Conservation (phyloP, 1,140 invertebrate genomes). For the Caenorhabditis brenneri region DNA sequence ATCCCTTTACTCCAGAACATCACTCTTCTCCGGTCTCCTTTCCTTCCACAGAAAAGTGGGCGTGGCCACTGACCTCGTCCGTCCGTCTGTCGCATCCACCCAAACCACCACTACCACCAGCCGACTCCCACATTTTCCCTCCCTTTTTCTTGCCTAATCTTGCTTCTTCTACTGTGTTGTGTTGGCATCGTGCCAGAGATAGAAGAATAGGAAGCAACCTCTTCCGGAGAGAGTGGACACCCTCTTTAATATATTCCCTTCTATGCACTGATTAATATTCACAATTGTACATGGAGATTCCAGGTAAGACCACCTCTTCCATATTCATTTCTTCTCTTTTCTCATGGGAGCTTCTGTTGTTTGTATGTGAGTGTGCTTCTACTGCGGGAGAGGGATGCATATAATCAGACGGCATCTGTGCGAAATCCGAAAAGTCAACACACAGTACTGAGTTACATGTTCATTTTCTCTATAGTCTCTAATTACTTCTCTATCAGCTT, state of each 20-base stretch:
- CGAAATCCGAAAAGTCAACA: conserved; percentile 43
- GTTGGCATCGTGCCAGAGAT: conserved; percentile 2
- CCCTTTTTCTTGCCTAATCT: conserved; percentile 18
- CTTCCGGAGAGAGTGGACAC: not conserved
- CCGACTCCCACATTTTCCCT: conserved; percentile 16
- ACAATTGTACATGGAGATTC: conserved; percentile 16
- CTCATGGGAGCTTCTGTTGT: not conserved
- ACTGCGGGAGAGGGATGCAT: not conserved
- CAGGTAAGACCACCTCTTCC: not conserved
- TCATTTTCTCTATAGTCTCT: conserved; percentile 14
- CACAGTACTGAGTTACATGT: conserved; percentile 30
- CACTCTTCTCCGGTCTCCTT: not conserved
- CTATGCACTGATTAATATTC: conserved; percentile 27
- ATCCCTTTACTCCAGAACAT: conserved; percentile 6
- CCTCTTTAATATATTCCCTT: not conserved
- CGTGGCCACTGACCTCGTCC: conserved; percentile 27
- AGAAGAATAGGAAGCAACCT: not conserved
- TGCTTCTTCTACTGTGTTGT: conserved; percentile 27
- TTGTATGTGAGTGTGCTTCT: too few species aligned
- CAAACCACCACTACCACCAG: not conserved
- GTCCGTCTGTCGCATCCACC: conserved; percentile 27
- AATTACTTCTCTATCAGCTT: not conserved
- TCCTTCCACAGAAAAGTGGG: not conserved
- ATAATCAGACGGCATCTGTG: conserved; percentile 43
- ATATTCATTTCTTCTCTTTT: not conserved